Evolutionary conservation across 2,888 invertebrate genomes (phyloP).

Genomic region (Drosophila eohydei): DNA sequence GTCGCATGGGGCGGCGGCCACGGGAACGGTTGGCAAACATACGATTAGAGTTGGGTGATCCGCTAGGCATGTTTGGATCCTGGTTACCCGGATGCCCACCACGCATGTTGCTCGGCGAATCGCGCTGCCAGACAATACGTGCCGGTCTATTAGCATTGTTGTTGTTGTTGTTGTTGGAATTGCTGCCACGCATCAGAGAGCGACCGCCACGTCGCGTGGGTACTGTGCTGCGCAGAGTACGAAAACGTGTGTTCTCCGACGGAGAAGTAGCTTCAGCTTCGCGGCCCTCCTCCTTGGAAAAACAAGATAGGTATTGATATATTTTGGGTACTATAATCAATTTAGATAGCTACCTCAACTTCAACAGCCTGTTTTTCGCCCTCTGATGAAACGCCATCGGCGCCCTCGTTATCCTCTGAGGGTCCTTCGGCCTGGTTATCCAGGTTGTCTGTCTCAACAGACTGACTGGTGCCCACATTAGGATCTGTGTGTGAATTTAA

Average conservation of each 20-base stretch:
- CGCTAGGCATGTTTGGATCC: constrained; percentile 62
- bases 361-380: constrained; percentile 87
- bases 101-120: constrained; percentile 49
- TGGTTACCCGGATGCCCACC: constrained; percentile 67
- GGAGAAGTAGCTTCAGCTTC: constrained; percentile 92
- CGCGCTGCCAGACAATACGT: constrained; percentile 87
- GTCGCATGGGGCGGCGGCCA: constrained; percentile 82
- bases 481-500: constrained; percentile 49
- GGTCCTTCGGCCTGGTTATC: constrained; percentile 79
- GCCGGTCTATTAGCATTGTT: constrained; percentile 85
- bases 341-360: constrained; percentile 72
- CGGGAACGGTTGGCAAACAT: constrained; percentile 77
- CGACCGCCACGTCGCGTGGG: constrained; percentile 82
- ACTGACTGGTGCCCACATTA: constrained; percentile 85
- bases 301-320: not conserved
- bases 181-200: constrained; percentile 80
- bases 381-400: constrained; percentile 87
- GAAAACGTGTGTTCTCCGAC: constrained; percentile 87
- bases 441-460: constrained; percentile 84
- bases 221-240: constrained; percentile 80
- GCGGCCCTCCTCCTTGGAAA: constrained; percentile 89
- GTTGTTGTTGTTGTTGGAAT: constrained; percentile 50
- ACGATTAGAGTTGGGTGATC: constrained; percentile 69
- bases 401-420: constrained; percentile 83
- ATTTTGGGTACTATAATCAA: too few relatives aligned